A percentile compares a stretch with the other conserved stretches of the same genome.
Evolutionary conservation across 2,888 invertebrate genomes (phyloP).

Genomic region (Reticulitermes lucifugus): DNA sequence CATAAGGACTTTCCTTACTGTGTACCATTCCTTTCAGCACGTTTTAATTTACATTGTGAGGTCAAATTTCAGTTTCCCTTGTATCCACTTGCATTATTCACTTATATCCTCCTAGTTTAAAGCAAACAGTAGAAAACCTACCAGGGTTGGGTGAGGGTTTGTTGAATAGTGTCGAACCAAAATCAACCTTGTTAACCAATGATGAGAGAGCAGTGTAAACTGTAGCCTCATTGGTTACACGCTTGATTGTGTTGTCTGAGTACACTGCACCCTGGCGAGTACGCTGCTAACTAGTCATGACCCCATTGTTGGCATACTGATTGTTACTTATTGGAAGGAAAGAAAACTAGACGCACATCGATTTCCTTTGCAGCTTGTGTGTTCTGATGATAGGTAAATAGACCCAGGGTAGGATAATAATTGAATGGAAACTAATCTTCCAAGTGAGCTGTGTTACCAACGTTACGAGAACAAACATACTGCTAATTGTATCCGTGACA

Average conservation of each 20-base stretch:
- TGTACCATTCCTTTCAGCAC: too few relatives aligned
- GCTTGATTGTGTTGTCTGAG: conserved; percentile 25
- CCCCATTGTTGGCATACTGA: conserved; percentile 11
- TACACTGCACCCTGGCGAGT: conserved; percentile 18
- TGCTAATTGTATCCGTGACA: neutral
- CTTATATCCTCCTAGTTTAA: neutral
- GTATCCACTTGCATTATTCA: neutral
- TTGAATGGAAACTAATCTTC: conserved; percentile 20
- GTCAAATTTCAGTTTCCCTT: neutral
- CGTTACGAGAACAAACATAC: neutral
- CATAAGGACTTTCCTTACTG: too few relatives aligned
- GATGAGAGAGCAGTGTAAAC: conserved; percentile 29
- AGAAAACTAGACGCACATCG: neutral
- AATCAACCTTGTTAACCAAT: conserved; percentile 30
- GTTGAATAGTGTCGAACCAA: conserved; percentile 23
- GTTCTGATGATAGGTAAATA: conserved; percentile 9
- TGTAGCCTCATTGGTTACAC: neutral
- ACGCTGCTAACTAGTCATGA: conserved; percentile 12
- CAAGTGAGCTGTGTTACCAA: conserved; percentile 9
- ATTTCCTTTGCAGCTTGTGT: neutral
- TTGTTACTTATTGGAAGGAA: conserved; percentile 9
- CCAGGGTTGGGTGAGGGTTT: neutral
- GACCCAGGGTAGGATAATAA: neutral
- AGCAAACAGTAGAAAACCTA: conserved; percentile 21
- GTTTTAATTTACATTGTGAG: neutral